Evolutionary conservation across 2,888 invertebrate species (phyloP), one percentile per base, ranked within the genome.

Genomic region (Chalcosyrphus nemorum): DNA sequence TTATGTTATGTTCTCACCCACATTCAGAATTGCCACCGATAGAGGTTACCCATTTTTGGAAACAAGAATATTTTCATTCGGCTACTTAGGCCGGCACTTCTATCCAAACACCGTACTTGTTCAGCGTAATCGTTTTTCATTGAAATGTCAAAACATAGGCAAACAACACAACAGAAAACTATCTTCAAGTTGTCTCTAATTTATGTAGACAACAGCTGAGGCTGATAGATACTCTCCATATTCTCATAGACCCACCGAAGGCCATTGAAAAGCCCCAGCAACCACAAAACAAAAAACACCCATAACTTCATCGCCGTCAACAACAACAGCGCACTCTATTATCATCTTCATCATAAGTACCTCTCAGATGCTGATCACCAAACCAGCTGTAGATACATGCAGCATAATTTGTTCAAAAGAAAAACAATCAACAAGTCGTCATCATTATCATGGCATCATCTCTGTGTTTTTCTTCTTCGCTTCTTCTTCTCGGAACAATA

Each of bases 271-370:
- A 47, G 5, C 24, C 27, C 21, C 15, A 4, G 52, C 24, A 15
- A 17, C 35, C 43, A n/a, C 45, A 17, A 59, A 2, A 52, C n/a
- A 45, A 52, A 75, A 57, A 71, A 71, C 65, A 65, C 29, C 54
- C 70, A 75, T 81, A 81, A 81, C 75, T 81, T 57, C 75, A 81
- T 75, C 81, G 63, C 54, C 80, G 59, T 75, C 81, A 70, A 41
- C 78, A n/a, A n/a, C n/a, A n/a, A 59, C n/a, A 56, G 27, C n/a
- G 57, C 47, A 9, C 61, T 35, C 61, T 29, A 50, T 75, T 70
- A 75, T 75, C 47, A 68, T 65, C 76, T 70, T 76, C 56, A 76
- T 71, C 70, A 59, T 52, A 45, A 43, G 57, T 68, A 50, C 41
- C 74, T 63, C 68, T 74, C 32, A 17, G 41, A 78, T 71, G 65